A percentile compares a stretch with the other conserved stretches of the same genome.
Conservation (phyloP, 2,888 invertebrate species). For the Mimumesa dahlbomi region DNA sequence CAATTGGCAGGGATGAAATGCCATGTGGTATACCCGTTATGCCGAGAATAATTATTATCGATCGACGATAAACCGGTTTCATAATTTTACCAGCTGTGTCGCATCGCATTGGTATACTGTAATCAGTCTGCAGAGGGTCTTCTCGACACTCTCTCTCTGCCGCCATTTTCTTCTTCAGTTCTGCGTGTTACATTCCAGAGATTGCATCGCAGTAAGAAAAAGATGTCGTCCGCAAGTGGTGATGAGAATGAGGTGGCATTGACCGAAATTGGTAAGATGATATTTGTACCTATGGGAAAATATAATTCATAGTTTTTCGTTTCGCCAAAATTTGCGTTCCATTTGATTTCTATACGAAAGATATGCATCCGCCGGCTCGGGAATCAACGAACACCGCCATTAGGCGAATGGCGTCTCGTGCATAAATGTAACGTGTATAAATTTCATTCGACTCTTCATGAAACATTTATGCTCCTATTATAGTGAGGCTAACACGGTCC, state of each 20-base stretch:
- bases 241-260: constrained; percentile 73
- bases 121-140: constrained; percentile 2
- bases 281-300: constrained; percentile 18
- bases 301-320: not conserved
- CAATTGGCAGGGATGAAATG: too few relatives aligned
- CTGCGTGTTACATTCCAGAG: constrained; percentile 59
- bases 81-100: not conserved
- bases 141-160: not conserved
- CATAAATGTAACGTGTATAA: constrained; percentile 42
- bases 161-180: constrained; percentile 58
- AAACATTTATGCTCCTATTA: too few relatives aligned
- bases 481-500: constrained; percentile 84
- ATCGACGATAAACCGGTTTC: constrained; percentile 17
- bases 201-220: constrained; percentile 41
- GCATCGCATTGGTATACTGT: not conserved
- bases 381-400: constrained; percentile 70
- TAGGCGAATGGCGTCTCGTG: constrained; percentile 67
- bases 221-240: constrained; percentile 77
- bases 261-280: constrained; percentile 72
- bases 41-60: constrained; percentile 7
- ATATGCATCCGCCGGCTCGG: constrained; percentile 28
- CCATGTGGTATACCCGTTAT: too few relatives aligned
- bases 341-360: not conserved
- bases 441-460: constrained; percentile 31
- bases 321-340: not conserved